A percentile compares a stretch with the other conserved stretches of the same genome.
phyloP scores from a whole-genome alignment of 2,888 invertebrate species.

The Sarcophaga variegata region DNA sequence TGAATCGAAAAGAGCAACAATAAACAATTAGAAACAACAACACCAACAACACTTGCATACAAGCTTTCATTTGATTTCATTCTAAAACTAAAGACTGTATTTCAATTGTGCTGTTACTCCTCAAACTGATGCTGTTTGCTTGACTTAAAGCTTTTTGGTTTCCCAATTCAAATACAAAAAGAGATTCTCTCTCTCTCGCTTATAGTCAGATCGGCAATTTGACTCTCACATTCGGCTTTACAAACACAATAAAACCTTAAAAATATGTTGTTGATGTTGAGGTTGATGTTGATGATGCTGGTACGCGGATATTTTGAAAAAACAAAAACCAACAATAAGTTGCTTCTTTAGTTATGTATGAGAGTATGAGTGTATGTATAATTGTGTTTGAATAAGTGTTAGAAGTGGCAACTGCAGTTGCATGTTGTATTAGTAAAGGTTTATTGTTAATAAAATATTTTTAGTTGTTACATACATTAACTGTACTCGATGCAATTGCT shows the following conservation, averaged over 20 bases:
- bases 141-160: constrained; percentile 29
- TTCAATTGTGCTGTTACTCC: background rate
- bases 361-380: constrained; percentile 3
- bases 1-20: constrained; percentile 11
- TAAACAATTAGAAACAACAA: constrained; percentile 12
- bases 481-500: constrained; percentile 60
- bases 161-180: background rate
- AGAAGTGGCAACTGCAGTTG: background rate
- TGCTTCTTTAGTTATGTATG: constrained; percentile 42
- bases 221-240: constrained; percentile 37
- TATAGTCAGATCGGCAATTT: background rate
- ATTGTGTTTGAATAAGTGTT: background rate
- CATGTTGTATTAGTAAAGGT: constrained; percentile 16
- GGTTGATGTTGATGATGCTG: background rate
- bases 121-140: background rate
- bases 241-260: background rate
- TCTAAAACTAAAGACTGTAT: constrained; percentile 13
- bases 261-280: background rate
- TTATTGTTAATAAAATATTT: background rate
- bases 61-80: constrained; percentile 44
- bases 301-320: constrained; percentile 24
- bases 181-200: background rate
- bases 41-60: constrained; percentile 3
- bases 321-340: background rate
- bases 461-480: constrained; percentile 37